Conservation (phyloP, 35 echinoderm and acorn worm species). For the Apostichopus japonicus region DNA sequence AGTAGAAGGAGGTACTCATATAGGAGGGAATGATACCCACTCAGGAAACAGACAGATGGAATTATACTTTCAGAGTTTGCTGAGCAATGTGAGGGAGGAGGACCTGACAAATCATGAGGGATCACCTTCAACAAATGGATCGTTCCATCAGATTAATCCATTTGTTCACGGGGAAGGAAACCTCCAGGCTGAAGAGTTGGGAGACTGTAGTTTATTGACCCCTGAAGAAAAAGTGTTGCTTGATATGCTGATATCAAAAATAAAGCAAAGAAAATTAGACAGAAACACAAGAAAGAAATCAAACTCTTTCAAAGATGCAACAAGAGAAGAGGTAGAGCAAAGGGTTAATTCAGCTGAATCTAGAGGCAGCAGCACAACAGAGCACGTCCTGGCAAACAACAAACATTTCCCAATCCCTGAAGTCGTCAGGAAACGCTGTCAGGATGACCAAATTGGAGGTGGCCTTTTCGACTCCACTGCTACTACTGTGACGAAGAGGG, state of each 20-base stretch:
- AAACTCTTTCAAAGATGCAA: neutral
- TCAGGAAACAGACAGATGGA: neutral
- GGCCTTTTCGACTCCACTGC: neutral
- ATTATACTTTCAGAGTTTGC: neutral
- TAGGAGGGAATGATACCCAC: too few relatives aligned
- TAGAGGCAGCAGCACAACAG: neutral
- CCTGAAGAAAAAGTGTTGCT: neutral
- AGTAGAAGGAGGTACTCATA: neutral
- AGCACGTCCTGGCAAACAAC: neutral
- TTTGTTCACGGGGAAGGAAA: neutral
- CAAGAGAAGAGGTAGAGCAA: neutral
- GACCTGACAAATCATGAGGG: neutral
- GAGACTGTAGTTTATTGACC: constrained; percentile 28
- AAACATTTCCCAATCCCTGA: neutral
- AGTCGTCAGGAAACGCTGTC: neutral
- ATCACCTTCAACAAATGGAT: neutral
- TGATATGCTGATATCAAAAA: neutral
- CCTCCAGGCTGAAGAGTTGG: neutral
- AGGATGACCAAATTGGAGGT: neutral
- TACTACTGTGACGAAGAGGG: neutral
- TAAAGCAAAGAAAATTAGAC: neutral
- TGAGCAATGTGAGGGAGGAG: neutral
- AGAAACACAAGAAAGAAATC: neutral
- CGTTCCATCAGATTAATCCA: neutral
- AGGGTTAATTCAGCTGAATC: neutral